Evolutionary conservation across 2,888 invertebrate genomes (phyloP).

Genomic region (Dicyrtomina minuta): DNA sequence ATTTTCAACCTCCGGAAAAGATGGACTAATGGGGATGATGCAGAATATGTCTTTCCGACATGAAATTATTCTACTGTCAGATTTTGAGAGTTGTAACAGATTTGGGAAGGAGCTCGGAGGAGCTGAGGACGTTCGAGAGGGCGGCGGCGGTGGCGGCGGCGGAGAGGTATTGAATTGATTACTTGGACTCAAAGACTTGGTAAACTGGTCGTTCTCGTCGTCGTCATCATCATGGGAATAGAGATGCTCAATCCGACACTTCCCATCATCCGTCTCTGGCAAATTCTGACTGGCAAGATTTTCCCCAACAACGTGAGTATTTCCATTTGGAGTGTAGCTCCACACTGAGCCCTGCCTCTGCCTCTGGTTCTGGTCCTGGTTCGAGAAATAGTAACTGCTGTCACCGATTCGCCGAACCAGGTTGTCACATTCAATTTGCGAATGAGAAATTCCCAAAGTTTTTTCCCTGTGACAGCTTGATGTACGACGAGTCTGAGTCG

Average conservation of each 20-base stretch:
- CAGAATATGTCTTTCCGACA: conserved; percentile 34
- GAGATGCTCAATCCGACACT: conserved; percentile 13
- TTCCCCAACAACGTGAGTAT: not conserved
- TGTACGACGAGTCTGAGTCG: no score
- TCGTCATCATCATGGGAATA: conserved; percentile 19
- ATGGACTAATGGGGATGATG: conserved; percentile 23
- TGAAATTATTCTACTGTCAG: conserved; percentile 28
- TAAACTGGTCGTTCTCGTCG: conserved; percentile 6
- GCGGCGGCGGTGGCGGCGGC: not conserved
- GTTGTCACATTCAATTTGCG: conserved; percentile 43
- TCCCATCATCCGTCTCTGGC: conserved; percentile 15
- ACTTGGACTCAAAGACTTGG: conserved; percentile 2
- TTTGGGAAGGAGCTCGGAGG: conserved; percentile 3
- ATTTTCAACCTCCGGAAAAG: conserved; percentile 19
- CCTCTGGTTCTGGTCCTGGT: no score
- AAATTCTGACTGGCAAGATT: conserved; percentile 1
- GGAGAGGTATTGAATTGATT: conserved; percentile 22
- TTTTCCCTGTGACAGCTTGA: conserved; percentile 34
- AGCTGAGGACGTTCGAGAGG: no score
- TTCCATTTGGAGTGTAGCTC: not conserved
- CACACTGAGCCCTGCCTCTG: no score
- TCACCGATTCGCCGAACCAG: conserved; percentile 25
- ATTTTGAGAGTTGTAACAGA: conserved; percentile 21
- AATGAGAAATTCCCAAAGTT: conserved; percentile 38
- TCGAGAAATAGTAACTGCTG: conserved; percentile 6